Conservation (phyloP, 1,140 invertebrate genomes). For the Calephelis nemesis region DNA sequence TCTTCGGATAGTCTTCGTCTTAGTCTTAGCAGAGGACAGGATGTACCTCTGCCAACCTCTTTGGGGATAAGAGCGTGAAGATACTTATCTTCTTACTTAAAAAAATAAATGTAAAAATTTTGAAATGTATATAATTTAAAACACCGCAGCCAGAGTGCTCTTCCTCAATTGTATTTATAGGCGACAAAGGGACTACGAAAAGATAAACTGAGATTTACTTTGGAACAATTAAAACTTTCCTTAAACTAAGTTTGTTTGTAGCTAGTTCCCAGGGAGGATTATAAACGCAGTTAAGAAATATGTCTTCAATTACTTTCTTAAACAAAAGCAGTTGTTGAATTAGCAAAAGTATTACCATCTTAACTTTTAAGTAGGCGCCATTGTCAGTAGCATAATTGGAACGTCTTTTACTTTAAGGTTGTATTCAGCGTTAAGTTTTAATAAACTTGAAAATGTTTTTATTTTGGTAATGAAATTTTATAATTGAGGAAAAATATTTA, state of each 20-base stretch:
- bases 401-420: slow-evolving; percentile 7
- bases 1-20: no score
- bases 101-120: background rate
- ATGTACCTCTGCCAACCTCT: no score
- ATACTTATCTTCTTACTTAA: no score
- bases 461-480: no score
- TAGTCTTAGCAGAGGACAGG: no score
- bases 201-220: slow-evolving; percentile 68
- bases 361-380: slow-evolving; percentile 11
- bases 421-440: background rate
- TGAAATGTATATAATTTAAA: slow-evolving; percentile 4
- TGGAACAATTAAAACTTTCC: slow-evolving; percentile 74
- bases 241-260: slow-evolving; percentile 67
- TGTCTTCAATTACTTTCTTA: slow-evolving; percentile 55
- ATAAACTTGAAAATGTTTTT: no score
- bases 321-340: slow-evolving; percentile 27
- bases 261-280: slow-evolving; percentile 51
- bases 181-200: slow-evolving; percentile 66
- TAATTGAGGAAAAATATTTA: no score
- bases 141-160: background rate
- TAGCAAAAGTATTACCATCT: slow-evolving; percentile 12
- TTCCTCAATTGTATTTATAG: slow-evolving; percentile 62
- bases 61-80: no score
- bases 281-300: slow-evolving; percentile 55
- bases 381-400: slow-evolving; percentile 13